phyloP scores from a whole-genome alignment of 2,113 vertebrate genomes.

The Galbula dea region DNA sequence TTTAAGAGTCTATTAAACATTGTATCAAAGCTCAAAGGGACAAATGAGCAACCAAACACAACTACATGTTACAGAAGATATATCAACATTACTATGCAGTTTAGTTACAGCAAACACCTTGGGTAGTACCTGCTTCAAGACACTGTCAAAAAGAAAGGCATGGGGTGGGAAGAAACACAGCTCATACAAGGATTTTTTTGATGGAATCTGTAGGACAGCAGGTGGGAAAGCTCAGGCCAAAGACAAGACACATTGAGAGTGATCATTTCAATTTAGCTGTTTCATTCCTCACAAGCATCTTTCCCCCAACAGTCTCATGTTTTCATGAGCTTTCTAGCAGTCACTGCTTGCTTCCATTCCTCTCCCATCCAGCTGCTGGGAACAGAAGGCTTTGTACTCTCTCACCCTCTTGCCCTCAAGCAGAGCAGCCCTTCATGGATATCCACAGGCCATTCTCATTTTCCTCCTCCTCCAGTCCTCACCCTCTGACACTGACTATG shows the following conservation, averaged over 20 bases:
- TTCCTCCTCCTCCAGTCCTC: background rate
- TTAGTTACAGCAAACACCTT: background rate
- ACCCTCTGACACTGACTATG: background rate
- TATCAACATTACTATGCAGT: background rate
- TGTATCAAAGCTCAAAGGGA: background rate
- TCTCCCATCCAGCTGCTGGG: background rate
- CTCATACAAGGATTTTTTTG: background rate
- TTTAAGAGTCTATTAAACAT: background rate
- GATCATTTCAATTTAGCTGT: background rate
- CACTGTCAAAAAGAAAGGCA: background rate
- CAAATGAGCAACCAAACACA: background rate
- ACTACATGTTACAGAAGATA: background rate
- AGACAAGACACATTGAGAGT: background rate
- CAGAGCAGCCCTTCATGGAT: background rate
- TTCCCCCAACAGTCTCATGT: fast-evolving
- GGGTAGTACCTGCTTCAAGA: background rate
- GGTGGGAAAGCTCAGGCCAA: background rate
- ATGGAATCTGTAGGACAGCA: background rate
- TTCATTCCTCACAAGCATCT: background rate
- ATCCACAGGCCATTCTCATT: background rate
- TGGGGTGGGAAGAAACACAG: background rate
- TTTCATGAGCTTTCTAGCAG: background rate
- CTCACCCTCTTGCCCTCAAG: background rate
- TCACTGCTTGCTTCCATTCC: background rate
- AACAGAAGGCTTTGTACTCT: constrained; percentile 15